Conservation (phyloP, 1,140 invertebrate genomes). For the Lordiphosa mommai region DNA sequence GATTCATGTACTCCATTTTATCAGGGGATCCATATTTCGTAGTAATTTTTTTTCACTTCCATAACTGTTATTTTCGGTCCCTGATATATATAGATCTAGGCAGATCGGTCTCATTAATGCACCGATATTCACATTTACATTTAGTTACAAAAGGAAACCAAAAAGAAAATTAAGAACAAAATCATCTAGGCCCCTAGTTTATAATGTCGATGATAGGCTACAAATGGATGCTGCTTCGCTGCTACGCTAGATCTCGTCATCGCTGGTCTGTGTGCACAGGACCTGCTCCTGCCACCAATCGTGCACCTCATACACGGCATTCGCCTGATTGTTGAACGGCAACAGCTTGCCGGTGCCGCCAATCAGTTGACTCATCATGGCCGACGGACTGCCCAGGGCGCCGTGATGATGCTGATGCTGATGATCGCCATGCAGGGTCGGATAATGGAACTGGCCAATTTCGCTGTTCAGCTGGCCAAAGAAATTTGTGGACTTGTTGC, state of each 20-base stretch:
- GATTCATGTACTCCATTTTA: too few relatives aligned
- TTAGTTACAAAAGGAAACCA: slow-evolving; percentile 26
- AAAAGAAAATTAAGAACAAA: too few relatives aligned
- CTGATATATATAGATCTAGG: slow-evolving; percentile 7
- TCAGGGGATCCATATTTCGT: too few relatives aligned
- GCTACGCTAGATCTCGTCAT: slow-evolving; percentile 80
- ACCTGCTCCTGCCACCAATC: slow-evolving; percentile 86
- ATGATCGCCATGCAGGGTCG: slow-evolving; percentile 39
- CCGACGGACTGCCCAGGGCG: slow-evolving; percentile 63
- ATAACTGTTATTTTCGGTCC: too few relatives aligned
- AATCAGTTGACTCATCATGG: slow-evolving; percentile 72
- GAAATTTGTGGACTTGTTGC: slow-evolving; percentile 44
- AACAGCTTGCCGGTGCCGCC: slow-evolving; percentile 71
- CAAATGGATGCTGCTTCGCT: background rate
- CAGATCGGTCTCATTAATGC: slow-evolving; percentile 17
- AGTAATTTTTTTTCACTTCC: too few relatives aligned
- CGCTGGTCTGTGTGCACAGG: slow-evolving; percentile 82
- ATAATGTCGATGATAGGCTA: slow-evolving; percentile 27
- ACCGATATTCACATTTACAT: slow-evolving; percentile 41
- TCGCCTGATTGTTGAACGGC: slow-evolving; percentile 81
- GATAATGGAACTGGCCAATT: slow-evolving; percentile 70
- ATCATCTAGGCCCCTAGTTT: slow-evolving; percentile 50
- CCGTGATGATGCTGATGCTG: slow-evolving; percentile 5
- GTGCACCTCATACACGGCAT: slow-evolving; percentile 82
- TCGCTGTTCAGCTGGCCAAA: slow-evolving; percentile 61